Conservation (phyloP, 2,888 invertebrate genomes). For the Linyphia triangularis region DNA sequence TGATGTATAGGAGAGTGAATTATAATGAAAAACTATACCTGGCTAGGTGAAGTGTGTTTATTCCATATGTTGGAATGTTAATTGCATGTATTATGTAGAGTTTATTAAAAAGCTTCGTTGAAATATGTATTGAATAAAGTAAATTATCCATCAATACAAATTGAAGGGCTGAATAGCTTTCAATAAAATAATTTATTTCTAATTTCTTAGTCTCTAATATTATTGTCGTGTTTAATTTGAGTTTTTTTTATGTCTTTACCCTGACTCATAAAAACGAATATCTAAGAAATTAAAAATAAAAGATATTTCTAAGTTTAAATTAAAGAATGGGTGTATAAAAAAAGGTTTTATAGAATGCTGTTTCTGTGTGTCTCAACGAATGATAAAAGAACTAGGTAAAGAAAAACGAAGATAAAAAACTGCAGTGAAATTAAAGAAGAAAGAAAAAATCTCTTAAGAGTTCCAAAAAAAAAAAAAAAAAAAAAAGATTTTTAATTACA, state of each 20-base stretch:
- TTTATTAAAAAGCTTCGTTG: too few species aligned
- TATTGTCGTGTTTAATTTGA: conserved; percentile 64
- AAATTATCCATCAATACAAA: too few species aligned
- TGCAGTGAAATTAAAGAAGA: neutral
- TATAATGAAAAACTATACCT: too few species aligned
- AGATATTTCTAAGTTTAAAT: conserved; percentile 64
- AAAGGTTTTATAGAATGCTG: conserved; percentile 37
- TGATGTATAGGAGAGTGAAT: too few species aligned
- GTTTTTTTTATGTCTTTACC: conserved; percentile 32
- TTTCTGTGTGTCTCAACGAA: conserved; percentile 9
- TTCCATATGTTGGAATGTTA: too few species aligned
- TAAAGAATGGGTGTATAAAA: conserved; percentile 39
- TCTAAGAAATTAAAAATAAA: conserved; percentile 59
- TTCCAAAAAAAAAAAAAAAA: conserved; percentile 13
- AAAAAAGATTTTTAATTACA: conserved; percentile 63
- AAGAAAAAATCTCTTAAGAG: conserved; percentile 55
- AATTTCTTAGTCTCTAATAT: too few species aligned
- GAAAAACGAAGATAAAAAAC: conserved; percentile 29
- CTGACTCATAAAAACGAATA: conserved; percentile 54
- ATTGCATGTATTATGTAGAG: too few species aligned
- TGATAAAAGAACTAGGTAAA: neutral
- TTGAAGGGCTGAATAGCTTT: too few species aligned
- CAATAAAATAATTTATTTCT: too few species aligned
- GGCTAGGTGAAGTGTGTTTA: too few species aligned
- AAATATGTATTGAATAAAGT: too few species aligned